These are phyloP conservation scores for Platyscapa corneri DNA, from an alignment of 1,140 invertebrate species.

Conservation along the genomic window DNA sequence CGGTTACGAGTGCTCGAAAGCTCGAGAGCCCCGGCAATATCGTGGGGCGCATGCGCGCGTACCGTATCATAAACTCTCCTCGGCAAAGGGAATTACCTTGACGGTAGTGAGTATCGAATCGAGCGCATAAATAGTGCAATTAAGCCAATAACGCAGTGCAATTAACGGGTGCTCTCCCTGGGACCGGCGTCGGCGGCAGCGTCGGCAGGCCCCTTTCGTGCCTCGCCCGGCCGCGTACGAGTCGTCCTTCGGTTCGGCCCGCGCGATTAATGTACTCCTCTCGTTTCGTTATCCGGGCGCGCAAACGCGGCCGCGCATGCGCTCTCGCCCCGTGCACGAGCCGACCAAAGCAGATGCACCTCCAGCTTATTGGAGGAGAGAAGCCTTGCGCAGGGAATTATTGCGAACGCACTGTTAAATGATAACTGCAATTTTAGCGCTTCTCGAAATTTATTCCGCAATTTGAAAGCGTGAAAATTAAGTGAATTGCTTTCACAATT, in stretches of 20 bases:
- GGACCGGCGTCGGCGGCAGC: not conserved
- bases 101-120: constrained; percentile 51
- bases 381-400: not conserved
- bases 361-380: not conserved
- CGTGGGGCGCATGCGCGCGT: not conserved
- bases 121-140: constrained; percentile 65
- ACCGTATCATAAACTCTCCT: constrained; percentile 33
- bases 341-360: not conserved
- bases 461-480: constrained; percentile 13
- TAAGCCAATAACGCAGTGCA: constrained; percentile 65
- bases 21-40: not conserved
- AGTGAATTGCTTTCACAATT: not conserved
- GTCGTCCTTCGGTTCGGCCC: not conserved
- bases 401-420: not conserved
- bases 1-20: constrained; percentile 2
- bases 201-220: not conserved
- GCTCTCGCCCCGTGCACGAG: not conserved
- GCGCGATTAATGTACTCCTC: constrained; percentile 31
- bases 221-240: not conserved
- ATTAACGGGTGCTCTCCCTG: constrained; percentile 58
- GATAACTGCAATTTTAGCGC: not conserved
- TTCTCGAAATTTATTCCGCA: constrained; percentile 6
- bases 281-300: not conserved
- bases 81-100: constrained; percentile 58
- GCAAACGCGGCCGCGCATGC: not conserved